phyloP scores from a whole-genome alignment of 2,888 invertebrate genomes.

The Caenorhabditis sp. region DNA sequence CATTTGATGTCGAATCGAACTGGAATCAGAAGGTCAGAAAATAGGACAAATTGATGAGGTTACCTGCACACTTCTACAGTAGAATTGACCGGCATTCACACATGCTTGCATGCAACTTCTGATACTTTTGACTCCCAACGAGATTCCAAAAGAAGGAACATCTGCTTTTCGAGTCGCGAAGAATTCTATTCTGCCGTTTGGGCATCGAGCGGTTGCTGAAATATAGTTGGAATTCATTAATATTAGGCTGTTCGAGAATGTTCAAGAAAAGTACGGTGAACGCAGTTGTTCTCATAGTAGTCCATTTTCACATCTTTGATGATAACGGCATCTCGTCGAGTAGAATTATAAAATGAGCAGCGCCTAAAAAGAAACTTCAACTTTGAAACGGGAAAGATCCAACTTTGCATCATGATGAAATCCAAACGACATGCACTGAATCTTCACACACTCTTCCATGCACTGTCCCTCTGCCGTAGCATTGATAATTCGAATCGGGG shows the following conservation, averaged over 20 bases:
- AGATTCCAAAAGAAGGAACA: conserved; percentile 72
- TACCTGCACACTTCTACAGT: conserved; percentile 76
- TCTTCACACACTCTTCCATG: conserved; percentile 67
- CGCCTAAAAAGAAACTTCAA: conserved; percentile 66
- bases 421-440: conserved; percentile 68
- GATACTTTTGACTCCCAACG: conserved; percentile 70
- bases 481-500: conserved; percentile 51
- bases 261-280: conserved; percentile 84
- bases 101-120: conserved; percentile 79
- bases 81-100: conserved; percentile 74
- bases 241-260: neutral
- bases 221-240: no score
- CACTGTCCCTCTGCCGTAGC: conserved; percentile 57
- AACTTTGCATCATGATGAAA: conserved; percentile 66
- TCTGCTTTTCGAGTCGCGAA: conserved; percentile 75
- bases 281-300: conserved; percentile 86
- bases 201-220: conserved; percentile 58
- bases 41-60: conserved; percentile 59
- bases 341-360: conserved; percentile 84
- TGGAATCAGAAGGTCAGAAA: conserved; percentile 64
- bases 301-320: conserved; percentile 81
- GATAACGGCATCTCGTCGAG: conserved; percentile 67
- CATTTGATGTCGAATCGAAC: conserved; percentile 73
- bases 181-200: conserved; percentile 75
- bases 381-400: neutral